These are phyloP conservation scores for Zingel zingel DNA, from an alignment of 2,113 vertebrate genomes.

Conservation along the genomic window DNA sequence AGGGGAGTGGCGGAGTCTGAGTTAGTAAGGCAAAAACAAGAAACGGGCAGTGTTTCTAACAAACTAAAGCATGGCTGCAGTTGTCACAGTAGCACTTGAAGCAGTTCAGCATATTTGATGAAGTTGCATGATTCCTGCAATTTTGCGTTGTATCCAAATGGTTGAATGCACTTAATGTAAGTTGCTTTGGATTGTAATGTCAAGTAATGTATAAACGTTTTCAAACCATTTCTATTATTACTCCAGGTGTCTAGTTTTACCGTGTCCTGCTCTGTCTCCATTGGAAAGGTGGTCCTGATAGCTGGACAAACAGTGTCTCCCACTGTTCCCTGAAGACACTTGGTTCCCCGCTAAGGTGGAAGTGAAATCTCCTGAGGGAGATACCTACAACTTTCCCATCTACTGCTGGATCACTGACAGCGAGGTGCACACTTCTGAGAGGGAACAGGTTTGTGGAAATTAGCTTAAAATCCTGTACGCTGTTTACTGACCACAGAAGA, in stretches of 20 bases:
- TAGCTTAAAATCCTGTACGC: background rate
- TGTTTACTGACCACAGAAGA: background rate
- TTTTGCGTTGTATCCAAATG: too few species aligned
- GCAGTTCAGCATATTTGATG: too few species aligned
- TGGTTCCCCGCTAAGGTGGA: slow-evolving; percentile 75
- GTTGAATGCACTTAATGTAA: too few species aligned
- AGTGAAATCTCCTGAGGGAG: slow-evolving; percentile 60
- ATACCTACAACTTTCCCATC: slow-evolving; percentile 67
- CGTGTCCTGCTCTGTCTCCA: slow-evolving; percentile 42
- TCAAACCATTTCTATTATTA: background rate
- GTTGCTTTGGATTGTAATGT: too few species aligned
- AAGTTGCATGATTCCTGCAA: too few species aligned
- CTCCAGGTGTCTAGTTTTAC: slow-evolving; percentile 36
- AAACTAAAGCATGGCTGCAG: too few species aligned
- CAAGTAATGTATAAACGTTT: background rate
- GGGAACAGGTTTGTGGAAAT: slow-evolving; percentile 66
- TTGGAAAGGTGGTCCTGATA: slow-evolving; percentile 71
- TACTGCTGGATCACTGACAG: slow-evolving; percentile 69
- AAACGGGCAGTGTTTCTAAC: too few species aligned
- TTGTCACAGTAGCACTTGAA: too few species aligned
- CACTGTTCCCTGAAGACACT: slow-evolving; percentile 24
- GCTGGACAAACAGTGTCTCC: slow-evolving; percentile 52
- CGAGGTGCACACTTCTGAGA: slow-evolving; percentile 60
- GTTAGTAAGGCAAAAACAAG: too few species aligned
- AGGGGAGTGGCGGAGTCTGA: too few species aligned